Evolutionary conservation across 2,888 invertebrate genomes (phyloP), one percentile per base, ranked within the genome.

Genomic region (Patella ulyssiponensis): DNA sequence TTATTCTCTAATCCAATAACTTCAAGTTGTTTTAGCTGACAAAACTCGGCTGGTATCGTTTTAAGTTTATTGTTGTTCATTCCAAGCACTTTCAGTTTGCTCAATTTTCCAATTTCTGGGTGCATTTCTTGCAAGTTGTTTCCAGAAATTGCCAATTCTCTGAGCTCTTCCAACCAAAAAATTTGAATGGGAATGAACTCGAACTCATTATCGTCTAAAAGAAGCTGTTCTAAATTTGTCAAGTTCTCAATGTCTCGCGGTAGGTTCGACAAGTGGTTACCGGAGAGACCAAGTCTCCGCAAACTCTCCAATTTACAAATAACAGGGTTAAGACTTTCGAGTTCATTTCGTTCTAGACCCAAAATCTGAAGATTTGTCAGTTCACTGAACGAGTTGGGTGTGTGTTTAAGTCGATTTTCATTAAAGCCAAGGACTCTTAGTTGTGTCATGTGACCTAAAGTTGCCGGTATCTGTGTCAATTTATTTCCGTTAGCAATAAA

Each of bases 171-270:
- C 77, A 90, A 78, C 85, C 86, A 86, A 80, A 86, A 89, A 5
- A 90, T 80, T 79, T 91, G 89, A 27, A 89, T 84, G 17, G 91
- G 90, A 23, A 91, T 85, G 58, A 89, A 89, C 71, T 89, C 88
- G 79, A 90, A 89, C 74, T 88, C 87, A 76, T 90, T 90, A 78
- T 90, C 88, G 74, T 88, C 89, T 27, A 90, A 77, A 11, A 86
- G 77, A 9, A 91, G 84, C 56, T 90, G 86, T 69, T 88, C 84
- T 11, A 91, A 80, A 27, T 80, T 83, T 1, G 83, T 76, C 69
- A 90, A 80, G 77, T 89, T 88, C 76, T 89, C 88, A 9, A 90
- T 82, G 64, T 88, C 88, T 17, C 87, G 81, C 20, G 91, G 90
- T 69, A 91, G 80, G 78, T 88, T 89, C 69, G 87, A 87, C 64